phyloP scores from a whole-genome alignment of 2,797 vertebrate species.

The Pseudomugil gertrudae region DNA sequence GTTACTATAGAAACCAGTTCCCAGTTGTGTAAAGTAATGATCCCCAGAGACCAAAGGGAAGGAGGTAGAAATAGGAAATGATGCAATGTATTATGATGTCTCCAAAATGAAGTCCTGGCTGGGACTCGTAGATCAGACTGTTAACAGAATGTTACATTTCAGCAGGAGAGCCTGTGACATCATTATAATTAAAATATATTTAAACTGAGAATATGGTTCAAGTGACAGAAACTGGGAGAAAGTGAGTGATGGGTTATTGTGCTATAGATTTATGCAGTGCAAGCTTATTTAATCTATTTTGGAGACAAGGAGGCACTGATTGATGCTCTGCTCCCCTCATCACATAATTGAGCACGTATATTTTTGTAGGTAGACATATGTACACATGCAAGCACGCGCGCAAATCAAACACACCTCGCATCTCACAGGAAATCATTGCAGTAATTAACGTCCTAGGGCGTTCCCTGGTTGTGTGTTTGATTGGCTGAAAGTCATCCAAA shows the following conservation, averaged over 20 bases:
- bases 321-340: constrained; percentile 46
- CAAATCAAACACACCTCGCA: constrained; percentile 61
- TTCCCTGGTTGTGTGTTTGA: constrained; percentile 60
- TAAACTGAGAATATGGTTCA: constrained; percentile 23
- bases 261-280: constrained; percentile 45
- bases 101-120: constrained; percentile 29
- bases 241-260: constrained; percentile 38
- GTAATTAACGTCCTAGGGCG: constrained; percentile 70
- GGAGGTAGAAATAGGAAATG: constrained; percentile 40
- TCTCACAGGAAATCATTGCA: constrained; percentile 75
- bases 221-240: constrained; percentile 30
- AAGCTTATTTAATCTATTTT: constrained; percentile 56
- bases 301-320: constrained; percentile 53
- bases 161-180: constrained; percentile 15
- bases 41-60: constrained; percentile 39
- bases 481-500: constrained; percentile 72
- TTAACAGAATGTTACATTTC: constrained; percentile 18
- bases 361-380: constrained; percentile 35
- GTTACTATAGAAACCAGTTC: constrained; percentile 67
- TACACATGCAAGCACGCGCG: constrained; percentile 36
- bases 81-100: constrained; percentile 44
- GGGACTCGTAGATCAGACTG: constrained; percentile 10
- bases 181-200: constrained; percentile 20
- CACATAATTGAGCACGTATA: constrained; percentile 40
- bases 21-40: constrained; percentile 45